Evolutionary conservation across 2,888 invertebrate species (phyloP), one percentile per base, ranked within the genome.

Genomic region (Notodonta dromedarius): DNA sequence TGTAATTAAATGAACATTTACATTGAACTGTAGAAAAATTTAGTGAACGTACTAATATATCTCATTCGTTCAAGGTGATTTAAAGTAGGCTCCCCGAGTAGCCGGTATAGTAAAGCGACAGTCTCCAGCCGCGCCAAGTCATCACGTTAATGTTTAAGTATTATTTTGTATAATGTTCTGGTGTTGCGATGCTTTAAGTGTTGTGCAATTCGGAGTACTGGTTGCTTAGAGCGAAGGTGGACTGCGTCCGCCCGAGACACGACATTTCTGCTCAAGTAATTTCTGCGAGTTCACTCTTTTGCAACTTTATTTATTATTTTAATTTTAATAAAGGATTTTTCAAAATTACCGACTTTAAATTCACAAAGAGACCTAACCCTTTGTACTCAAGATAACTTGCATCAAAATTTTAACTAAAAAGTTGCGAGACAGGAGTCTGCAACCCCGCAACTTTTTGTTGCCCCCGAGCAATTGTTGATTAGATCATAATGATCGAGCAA

Each of bases 291-390:
- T 87, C 87, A 87, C 87, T 88, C 79, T 86, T 85, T 90, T 89
- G 91, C 91, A 89, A 89, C 79, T 86, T 85, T 90, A 91, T 91
- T 93, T 92, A 92, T 92, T 90, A 89, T 87, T 90, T 89, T 91
- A 93, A 89, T 93, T 90, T 89, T 91, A 93, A 89, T 93, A 93
- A 93, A 92, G 84, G 82, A 89, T 89, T 91, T 90, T 91, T 85
- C 84, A 87, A 84, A 82, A 70, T 58, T 52, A 63, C n/a, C 9
- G 14, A 9, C 2, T 55, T 55, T 40, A n/a, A 39, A 24, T 24
- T 24, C 24, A 24, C 24, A 24, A 2, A 24, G 2, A 24, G 24
- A 24, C 24, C 24, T 24, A 24, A 24, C 24, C 24, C 24, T 24
- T 24, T 24, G 24, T 1, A 24, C 24, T 24, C 24, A 2, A 2